phyloP scores from a whole-genome alignment of 2,888 invertebrate genomes.

The Ptychoptera contaminata region DNA sequence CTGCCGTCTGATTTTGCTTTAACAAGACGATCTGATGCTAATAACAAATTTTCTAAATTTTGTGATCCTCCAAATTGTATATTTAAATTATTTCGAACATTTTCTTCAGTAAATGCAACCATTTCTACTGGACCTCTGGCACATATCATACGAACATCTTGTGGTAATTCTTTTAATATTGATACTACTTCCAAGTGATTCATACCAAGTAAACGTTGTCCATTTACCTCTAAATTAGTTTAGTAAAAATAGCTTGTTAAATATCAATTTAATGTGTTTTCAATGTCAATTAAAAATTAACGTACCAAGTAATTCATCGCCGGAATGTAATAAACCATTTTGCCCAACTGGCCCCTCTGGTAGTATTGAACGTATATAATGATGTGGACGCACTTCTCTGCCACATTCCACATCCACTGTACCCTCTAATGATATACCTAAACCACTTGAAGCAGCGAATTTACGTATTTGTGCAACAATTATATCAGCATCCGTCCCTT shows the following conservation, averaged over 20 bases:
- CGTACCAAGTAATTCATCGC: constrained; percentile 76
- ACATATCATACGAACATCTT: constrained; percentile 83
- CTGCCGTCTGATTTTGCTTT: constrained; percentile 91
- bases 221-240: constrained; percentile 76
- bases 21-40: constrained; percentile 52
- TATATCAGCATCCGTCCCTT: constrained; percentile 45
- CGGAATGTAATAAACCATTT: constrained; percentile 74
- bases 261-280: not conserved
- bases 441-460: constrained; percentile 78
- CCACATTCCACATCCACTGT: constrained; percentile 98
- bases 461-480: constrained; percentile 69
- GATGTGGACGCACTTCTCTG: constrained; percentile 92
- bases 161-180: constrained; percentile 79
- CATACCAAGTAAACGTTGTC: constrained; percentile 72
- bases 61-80: constrained; percentile 43
- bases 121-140: constrained; percentile 41
- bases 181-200: constrained; percentile 90
- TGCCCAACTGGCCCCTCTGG: constrained; percentile 96
- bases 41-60: constrained; percentile 39
- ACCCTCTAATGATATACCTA: constrained; percentile 94
- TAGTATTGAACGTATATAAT: constrained; percentile 92
- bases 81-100: constrained; percentile 14
- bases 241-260: not conserved
- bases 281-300: constrained; percentile 12
- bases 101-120: constrained; percentile 28